Evolutionary conservation across 2,888 invertebrate species (phyloP), one percentile per base, ranked within the genome.

Genomic region (Trachelus stipa): DNA sequence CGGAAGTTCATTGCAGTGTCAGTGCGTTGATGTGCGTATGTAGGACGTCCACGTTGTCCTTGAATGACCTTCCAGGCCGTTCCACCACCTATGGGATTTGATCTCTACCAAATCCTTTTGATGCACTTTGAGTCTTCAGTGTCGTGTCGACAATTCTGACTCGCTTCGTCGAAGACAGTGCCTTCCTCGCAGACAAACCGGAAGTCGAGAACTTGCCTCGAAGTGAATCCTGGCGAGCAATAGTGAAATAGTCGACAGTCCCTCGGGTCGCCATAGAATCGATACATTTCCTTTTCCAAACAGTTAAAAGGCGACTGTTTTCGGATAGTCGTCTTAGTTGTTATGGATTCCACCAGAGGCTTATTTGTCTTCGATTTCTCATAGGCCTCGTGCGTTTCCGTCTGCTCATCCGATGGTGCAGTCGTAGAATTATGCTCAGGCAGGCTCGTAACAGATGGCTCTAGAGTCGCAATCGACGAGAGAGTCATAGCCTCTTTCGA

Each of bases 191-290:
- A 94, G 30, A 93, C 93, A 84, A 94, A 94, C 84, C 93, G 93
- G 89, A 94, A 93, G 86, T 94, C 93, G 68, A 94, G 89, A 80
- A 94, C 91, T 87, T 94, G 94, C 80, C 92, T 91, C 79, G 91
- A 88, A 34, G 92, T 92, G 84, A 93, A 94, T 15, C 94, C 94
- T n/a, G 92, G 92, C 4, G 94, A 93, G 87, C 94, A 94, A 82
- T 94, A 94, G 86, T 94, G 94, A 85, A 94, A 94, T 82, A 94
- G 88, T 81, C 93, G 91, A 83, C 94, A 94, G 87, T 94, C 93
- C 79, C 93, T 91, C 74, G 92, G 92, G 86, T 94, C 94, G 1
- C 93, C 92, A 85, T 94, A 94, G 87, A 94, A 94, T 79, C 92
- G 92, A 83, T 94, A 92, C 85, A 93, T 90, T 79, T 92, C 91